phyloP scores from a whole-genome alignment of 2,888 invertebrate species.

The Trachelus tabidus region DNA sequence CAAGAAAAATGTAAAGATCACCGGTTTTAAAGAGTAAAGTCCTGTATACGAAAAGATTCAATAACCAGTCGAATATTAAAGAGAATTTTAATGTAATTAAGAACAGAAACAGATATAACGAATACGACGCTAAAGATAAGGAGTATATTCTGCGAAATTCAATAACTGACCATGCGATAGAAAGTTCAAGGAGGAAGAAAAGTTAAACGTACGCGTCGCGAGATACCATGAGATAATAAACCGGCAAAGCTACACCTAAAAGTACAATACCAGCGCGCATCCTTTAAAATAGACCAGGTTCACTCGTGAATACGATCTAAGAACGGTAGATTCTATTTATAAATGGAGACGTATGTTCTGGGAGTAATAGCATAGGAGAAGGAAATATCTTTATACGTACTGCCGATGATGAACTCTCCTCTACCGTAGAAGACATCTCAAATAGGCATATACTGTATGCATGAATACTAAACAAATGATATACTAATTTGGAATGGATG shows the following conservation, averaged over 20 bases:
- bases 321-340: conserved; percentile 1
- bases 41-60: not conserved
- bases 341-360: not conserved
- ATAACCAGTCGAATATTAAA: not conserved
- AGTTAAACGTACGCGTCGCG: not conserved
- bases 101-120: too few species aligned
- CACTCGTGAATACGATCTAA: not conserved
- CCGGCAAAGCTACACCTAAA: not conserved
- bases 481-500: not conserved
- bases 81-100: not conserved
- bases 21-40: not conserved
- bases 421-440: not conserved
- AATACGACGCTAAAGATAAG: not conserved
- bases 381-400: not conserved
- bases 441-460: not conserved
- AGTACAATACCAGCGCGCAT: not conserved
- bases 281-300: conserved; percentile 2
- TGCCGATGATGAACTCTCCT: not conserved
- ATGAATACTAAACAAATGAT: not conserved
- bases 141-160: not conserved
- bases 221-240: not conserved
- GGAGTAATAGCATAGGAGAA: not conserved
- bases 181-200: not conserved
- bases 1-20: not conserved
- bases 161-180: not conserved